phyloP scores from a whole-genome alignment of 2,888 invertebrate genomes.

The Craniophora ligustri region DNA sequence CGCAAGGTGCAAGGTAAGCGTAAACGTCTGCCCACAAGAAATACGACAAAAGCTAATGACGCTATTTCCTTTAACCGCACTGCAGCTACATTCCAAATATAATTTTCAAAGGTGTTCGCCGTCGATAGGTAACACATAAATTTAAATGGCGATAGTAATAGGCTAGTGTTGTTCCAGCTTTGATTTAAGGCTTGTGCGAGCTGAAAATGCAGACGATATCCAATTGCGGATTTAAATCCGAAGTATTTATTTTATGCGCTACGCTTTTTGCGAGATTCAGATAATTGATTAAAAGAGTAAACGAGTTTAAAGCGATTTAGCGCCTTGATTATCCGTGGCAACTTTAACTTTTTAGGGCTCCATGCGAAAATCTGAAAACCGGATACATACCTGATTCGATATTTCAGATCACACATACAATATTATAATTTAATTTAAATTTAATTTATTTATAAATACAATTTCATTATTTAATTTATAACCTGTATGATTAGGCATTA shows the following conservation, averaged over 20 bases:
- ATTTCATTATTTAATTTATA: no score
- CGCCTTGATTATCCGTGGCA: conserved; percentile 1
- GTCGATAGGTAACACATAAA: conserved; percentile 84
- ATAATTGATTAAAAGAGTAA: conserved; percentile 21
- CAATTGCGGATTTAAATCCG: conserved; percentile 59
- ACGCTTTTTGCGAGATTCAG: conserved; percentile 36
- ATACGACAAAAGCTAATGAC: conserved; percentile 85
- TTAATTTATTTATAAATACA: no score
- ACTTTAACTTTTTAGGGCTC: no score
- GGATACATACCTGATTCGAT: no score
- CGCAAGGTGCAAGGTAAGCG: conserved; percentile 68
- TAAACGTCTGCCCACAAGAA: conserved; percentile 79
- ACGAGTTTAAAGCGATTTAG: conserved; percentile 9
- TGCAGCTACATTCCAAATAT: conserved; percentile 82
- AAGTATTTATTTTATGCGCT: conserved; percentile 47
- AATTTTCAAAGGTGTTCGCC: conserved; percentile 80
- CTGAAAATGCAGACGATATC: conserved; percentile 69
- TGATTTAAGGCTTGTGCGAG: conserved; percentile 75
- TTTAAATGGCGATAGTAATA: conserved; percentile 80
- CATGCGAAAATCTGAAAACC: no score
- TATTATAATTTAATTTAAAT: no score
- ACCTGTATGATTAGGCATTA: no score
- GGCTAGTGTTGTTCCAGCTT: conserved; percentile 71
- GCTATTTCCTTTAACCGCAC: conserved; percentile 82
- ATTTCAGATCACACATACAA: no score